These are phyloP conservation scores for Tribolium madens DNA, from an alignment of 1,140 invertebrate species.

Conservation along the genomic window DNA sequence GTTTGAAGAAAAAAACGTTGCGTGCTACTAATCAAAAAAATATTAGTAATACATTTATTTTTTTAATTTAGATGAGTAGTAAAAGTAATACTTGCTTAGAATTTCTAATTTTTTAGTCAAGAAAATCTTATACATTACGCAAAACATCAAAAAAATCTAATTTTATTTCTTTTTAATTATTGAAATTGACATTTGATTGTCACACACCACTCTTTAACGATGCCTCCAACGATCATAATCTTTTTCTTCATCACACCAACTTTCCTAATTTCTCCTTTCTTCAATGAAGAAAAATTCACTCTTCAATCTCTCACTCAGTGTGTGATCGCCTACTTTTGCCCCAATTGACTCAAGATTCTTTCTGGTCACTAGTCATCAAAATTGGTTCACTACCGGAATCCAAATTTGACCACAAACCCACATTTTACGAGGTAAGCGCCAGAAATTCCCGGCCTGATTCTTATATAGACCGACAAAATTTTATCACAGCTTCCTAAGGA, in stretches of 20 bases:
- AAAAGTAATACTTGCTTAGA: no score
- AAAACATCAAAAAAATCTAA: neutral
- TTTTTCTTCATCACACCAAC: neutral
- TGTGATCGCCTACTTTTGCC: neutral
- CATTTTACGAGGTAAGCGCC: no score
- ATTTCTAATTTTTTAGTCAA: no score
- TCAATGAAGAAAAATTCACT: neutral
- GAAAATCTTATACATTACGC: no score
- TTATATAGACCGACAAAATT: no score
- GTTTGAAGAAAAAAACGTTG: no score
- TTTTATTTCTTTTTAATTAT: neutral
- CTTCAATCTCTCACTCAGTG: constrained; percentile 11
- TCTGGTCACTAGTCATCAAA: constrained; percentile 10
- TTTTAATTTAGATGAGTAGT: no score
- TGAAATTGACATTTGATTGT: neutral
- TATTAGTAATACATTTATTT: no score
- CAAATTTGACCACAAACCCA: neutral
- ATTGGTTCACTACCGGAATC: neutral
- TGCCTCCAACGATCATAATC: neutral
- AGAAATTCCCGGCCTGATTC: no score
- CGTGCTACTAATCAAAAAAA: no score
- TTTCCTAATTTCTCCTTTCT: neutral
- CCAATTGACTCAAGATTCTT: neutral
- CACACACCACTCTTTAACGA: neutral
- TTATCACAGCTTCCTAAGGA: no score